Conservation (phyloP, 1,140 invertebrate species). For the Vollenhovia emeryi region DNA sequence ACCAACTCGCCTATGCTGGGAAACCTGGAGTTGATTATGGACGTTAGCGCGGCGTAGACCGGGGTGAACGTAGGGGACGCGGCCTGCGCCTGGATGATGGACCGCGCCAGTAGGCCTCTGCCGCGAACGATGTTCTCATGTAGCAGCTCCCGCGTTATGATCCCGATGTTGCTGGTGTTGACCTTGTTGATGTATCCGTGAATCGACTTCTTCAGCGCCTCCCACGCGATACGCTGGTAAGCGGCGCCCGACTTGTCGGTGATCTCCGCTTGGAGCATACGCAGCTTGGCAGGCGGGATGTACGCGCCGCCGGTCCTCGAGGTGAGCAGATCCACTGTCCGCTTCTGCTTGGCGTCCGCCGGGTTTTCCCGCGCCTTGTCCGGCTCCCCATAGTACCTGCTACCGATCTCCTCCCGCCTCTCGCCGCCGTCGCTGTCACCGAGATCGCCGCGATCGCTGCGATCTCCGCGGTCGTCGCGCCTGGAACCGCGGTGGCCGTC, state of each 20-base stretch:
- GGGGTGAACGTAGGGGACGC: conserved; percentile 99
- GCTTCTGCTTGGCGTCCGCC: conserved; percentile 81
- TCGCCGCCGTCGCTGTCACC: not conserved
- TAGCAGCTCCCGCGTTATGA: conserved; percentile 96
- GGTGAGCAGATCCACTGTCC: conserved; percentile 91
- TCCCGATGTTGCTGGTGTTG: conserved; percentile 97
- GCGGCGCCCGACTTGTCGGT: conserved; percentile 96
- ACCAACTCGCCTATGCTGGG: conserved; percentile 98
- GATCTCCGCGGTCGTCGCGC: not conserved
- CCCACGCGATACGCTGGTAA: conserved; percentile 99
- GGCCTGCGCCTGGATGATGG: conserved; percentile 98
- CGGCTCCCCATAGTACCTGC: conserved; percentile 28
- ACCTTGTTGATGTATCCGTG: conserved; percentile 99
- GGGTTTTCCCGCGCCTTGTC: conserved; percentile 6
- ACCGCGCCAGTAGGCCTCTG: conserved; percentile 95
- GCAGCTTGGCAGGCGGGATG: conserved; percentile 98
- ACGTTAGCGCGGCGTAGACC: conserved; percentile 97
- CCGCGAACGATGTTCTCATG: conserved; percentile 98
- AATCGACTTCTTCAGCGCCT: conserved; percentile 99
- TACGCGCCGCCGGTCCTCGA: conserved; percentile 98
- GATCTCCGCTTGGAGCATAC: conserved; percentile 97
- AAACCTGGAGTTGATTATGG: conserved; percentile 99
- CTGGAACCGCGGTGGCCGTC: not conserved
- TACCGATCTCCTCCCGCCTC: not conserved
- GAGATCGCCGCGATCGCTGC: not conserved